phyloP scores from a whole-genome alignment of 2,888 invertebrate genomes.

The Pasiphila rectangulata region DNA sequence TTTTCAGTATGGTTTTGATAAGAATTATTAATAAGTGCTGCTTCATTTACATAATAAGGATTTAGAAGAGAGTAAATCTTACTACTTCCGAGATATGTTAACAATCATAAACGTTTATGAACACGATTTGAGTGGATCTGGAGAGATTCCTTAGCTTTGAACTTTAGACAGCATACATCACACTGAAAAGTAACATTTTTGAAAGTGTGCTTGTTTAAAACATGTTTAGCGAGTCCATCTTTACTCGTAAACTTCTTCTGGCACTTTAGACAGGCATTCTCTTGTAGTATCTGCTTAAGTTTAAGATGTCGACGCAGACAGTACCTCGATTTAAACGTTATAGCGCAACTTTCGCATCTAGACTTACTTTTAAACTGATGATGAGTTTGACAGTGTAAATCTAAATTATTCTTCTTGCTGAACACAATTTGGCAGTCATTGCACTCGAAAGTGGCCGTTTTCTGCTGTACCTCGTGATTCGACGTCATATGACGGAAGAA shows the following conservation, averaged over 20 bases:
- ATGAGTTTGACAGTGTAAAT: conserved; percentile 63
- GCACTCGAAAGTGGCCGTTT: conserved; percentile 62
- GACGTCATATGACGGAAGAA: conserved; percentile 74
- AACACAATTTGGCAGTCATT: conserved; percentile 70
- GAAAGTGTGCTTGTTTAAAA: conserved; percentile 62
- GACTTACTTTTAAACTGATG: conserved; percentile 66
- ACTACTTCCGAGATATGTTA: no score
- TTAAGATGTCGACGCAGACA: conserved; percentile 68
- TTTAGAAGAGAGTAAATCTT: no score
- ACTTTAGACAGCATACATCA: conserved; percentile 63
- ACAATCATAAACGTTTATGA: conserved; percentile 68
- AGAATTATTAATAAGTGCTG: no score
- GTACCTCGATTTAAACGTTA: conserved; percentile 71
- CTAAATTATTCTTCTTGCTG: conserved; percentile 58
- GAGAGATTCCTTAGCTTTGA: conserved; percentile 64
- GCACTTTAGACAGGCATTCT: conserved; percentile 67
- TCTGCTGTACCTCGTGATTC: conserved; percentile 65
- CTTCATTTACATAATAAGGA: no score
- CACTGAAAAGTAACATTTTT: conserved; percentile 66
- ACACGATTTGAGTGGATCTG: conserved; percentile 60
- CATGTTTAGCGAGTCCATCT: conserved; percentile 60
- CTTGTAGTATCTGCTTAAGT: conserved; percentile 61
- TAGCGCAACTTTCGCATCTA: conserved; percentile 64
- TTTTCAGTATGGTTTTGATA: no score
- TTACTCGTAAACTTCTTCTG: conserved; percentile 66